Percentiles rank a stretch among this genome's conserved stretches.
phyloP scores from a whole-genome alignment of 2,797 vertebrate genomes.

The Anableps anableps region DNA sequence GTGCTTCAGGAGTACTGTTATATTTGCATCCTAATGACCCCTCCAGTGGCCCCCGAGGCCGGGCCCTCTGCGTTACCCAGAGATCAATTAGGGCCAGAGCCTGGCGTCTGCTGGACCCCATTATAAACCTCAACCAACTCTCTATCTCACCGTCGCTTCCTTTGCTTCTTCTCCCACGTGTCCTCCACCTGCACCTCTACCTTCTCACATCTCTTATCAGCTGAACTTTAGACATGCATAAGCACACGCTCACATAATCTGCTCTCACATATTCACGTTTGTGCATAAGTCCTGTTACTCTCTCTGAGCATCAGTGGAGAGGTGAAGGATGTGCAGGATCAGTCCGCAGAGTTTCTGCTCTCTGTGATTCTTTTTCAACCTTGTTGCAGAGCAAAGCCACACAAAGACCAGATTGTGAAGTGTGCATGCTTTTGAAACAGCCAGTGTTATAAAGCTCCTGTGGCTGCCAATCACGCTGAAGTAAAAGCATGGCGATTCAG shows the following conservation, averaged over 20 bases:
- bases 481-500: constrained; percentile 49
- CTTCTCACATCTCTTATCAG: constrained; percentile 39
- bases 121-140: constrained; percentile 63
- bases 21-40: constrained; percentile 86
- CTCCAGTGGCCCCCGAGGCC: constrained; percentile 79
- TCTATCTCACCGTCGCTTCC: constrained; percentile 46
- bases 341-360: constrained; percentile 33
- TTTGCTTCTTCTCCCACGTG: constrained; percentile 48
- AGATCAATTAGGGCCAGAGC: constrained; percentile 84
- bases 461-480: constrained; percentile 65
- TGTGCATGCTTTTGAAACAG: constrained; percentile 61
- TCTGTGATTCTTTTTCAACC: constrained; percentile 37
- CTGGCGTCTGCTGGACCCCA: constrained; percentile 64
- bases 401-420: constrained; percentile 61
- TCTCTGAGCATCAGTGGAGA: constrained; percentile 38
- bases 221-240: constrained; percentile 20
- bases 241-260: constrained; percentile 23
- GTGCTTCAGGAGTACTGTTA: constrained; percentile 69
- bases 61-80: constrained; percentile 80
- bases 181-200: constrained; percentile 50
- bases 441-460: constrained; percentile 48
- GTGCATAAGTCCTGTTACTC: constrained; percentile 36
- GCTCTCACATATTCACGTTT: constrained; percentile 30
- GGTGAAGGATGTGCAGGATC: constrained; percentile 52
- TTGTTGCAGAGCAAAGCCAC: constrained; percentile 59